A percentile compares a stretch with the other conserved stretches of the same genome.
phyloP scores from a whole-genome alignment of 2,888 invertebrate genomes.

The Napeogenes inachia region DNA sequence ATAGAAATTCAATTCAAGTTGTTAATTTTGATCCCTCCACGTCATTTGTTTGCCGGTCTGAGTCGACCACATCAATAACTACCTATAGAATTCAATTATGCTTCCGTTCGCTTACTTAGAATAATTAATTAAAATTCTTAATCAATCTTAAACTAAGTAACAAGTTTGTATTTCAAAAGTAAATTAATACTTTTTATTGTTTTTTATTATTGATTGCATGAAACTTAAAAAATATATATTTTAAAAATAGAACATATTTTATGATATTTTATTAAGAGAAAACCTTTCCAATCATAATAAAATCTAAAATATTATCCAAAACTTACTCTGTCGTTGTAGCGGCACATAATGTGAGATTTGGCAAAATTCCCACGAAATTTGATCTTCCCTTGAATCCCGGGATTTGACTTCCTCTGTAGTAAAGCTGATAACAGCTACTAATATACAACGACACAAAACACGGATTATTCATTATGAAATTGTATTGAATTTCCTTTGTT shows the following conservation, averaged over 20 bases:
- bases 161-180: no score
- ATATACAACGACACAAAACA: conserved; percentile 29
- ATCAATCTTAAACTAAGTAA: conserved; percentile 20
- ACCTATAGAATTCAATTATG: conserved; percentile 26
- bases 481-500: conserved; percentile 1
- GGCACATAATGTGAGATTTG: conserved; percentile 29
- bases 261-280: neutral
- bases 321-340: conserved; percentile 17
- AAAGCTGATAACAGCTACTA: conserved; percentile 33
- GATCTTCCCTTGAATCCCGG: conserved; percentile 31
- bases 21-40: conserved; percentile 18
- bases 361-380: conserved; percentile 34
- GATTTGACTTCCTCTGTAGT: conserved; percentile 32
- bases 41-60: conserved; percentile 21
- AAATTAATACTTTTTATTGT: neutral
- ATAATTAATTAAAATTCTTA: conserved; percentile 29
- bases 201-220: no score
- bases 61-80: conserved; percentile 20
- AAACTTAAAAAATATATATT: no score
- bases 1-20: conserved; percentile 18
- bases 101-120: conserved; percentile 22
- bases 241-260: no score
- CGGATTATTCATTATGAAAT: conserved; percentile 19
- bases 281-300: neutral
- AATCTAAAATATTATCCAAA: conserved; percentile 30